Base-by-base conservation (phyloP, 2,113 vertebrate genomes). In the Lipotes vexillifer region DNA sequence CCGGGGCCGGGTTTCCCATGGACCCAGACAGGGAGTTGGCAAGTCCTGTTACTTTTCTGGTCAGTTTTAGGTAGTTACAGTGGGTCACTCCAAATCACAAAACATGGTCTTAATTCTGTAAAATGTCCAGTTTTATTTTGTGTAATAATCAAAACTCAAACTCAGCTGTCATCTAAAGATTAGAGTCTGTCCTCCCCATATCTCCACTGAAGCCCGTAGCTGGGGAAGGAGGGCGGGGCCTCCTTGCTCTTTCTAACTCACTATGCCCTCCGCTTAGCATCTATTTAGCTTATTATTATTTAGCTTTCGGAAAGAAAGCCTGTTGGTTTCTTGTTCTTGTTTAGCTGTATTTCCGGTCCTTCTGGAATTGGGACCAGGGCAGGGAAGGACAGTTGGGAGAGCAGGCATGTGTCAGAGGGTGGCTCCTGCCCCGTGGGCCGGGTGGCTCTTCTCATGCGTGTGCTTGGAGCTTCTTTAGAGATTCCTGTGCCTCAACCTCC, bases 81-180 rank as follows among this genome's bases (percentile, higher is more conserved):
- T 41, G 63, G 27, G 52, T 88, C 59, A 41, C 71, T 96, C 84
- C 65, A 95, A 46, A 75, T 96, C 80, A 90, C 14, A 93, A 41
- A 81, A 65, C 41, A 36, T 84, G 36, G 46, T 84, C 46, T 78
- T 93, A 80, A 90, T 94, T 88, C 65, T 74, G 49, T 66, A 44
- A 86, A 63, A 57, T 15, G 18, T 72, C 66, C 36, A 75, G 8
- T 86, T 80, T 55, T 33, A 38, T 81, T 75, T 68, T n/a, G 33
- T 36, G 12, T 57, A 59, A 69, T 74, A 86, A 83, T 72, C 69
- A 63, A 96, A 90, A 71, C 52, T 87, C 44, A 57, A 25, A 52
- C 33, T 52, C 74, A 18, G 20, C 91, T 96, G 94, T 75, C 59
- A 74, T n/a, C 63, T 36, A 61, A 72, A 92, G 49, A 57, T 90